These are phyloP conservation scores for Oncopeltus fasciatus DNA, from an alignment of 1,140 invertebrate genomes.

Conservation along the genomic window DNA sequence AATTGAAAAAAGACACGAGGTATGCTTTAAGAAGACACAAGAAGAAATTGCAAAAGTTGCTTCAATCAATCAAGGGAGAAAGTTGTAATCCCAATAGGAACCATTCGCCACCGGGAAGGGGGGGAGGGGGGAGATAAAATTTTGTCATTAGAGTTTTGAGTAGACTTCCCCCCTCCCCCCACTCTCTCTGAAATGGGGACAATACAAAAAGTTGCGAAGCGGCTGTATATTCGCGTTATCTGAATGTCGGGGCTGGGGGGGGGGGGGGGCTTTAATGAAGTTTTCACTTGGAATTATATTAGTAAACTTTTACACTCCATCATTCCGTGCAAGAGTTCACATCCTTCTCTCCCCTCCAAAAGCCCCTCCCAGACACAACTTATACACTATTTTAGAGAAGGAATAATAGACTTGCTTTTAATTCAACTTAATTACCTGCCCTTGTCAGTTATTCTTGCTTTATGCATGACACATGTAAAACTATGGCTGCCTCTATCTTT, in stretches of 20 bases:
- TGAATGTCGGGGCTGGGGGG: not conserved
- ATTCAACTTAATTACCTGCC: not conserved
- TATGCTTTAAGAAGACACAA: too few relatives aligned
- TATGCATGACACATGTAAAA: not conserved
- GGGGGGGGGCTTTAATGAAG: constrained; percentile 5
- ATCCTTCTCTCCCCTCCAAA: not conserved
- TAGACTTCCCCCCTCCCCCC: too few relatives aligned
- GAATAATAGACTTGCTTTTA: not conserved
- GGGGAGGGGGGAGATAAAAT: too few relatives aligned
- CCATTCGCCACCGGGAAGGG: too few relatives aligned
- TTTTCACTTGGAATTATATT: not conserved
- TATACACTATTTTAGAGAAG: not conserved
- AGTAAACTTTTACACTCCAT: constrained; percentile 9
- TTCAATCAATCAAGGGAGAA: too few relatives aligned
- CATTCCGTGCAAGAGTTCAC: not conserved
- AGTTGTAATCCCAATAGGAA: too few relatives aligned
- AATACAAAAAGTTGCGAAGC: not conserved
- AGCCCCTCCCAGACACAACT: too few relatives aligned
- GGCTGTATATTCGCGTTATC: not conserved
- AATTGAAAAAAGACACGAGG: too few relatives aligned
- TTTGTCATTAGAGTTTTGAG: not conserved
- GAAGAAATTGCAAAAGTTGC: too few relatives aligned
- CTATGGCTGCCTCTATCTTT: too few relatives aligned
- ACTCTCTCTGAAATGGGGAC: not conserved
- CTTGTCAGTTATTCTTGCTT: not conserved